A percentile compares a stretch with the other conserved stretches of the same genome.
Evolutionary conservation across 2,888 invertebrate genomes (phyloP).

Genomic region (Theretra japonica): DNA sequence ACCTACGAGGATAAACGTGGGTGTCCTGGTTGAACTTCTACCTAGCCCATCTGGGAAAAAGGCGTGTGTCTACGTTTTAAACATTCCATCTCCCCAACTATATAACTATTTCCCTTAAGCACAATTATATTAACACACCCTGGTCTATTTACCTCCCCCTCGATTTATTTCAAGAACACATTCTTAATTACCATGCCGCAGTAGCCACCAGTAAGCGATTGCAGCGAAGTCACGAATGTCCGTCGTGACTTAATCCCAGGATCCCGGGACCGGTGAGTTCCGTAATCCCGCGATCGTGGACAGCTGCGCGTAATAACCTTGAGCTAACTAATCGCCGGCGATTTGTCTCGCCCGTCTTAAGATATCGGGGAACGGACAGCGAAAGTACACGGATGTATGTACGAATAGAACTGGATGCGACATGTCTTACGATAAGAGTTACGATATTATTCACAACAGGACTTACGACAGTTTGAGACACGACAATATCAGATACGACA

Average conservation of each 20-base stretch:
- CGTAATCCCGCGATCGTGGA: constrained; percentile 26
- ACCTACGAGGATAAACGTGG: too few species aligned
- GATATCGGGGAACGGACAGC: constrained; percentile 10
- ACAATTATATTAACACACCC: too few species aligned
- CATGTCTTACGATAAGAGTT: not conserved
- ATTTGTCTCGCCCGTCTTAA: constrained; percentile 27
- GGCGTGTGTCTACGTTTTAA: too few species aligned
- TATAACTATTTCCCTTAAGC: too few species aligned
- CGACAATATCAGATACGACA: too few species aligned
- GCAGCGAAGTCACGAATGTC: not conserved
- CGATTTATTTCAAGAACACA: not conserved
- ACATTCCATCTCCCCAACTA: too few species aligned
- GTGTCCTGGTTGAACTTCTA: too few species aligned
- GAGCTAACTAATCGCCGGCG: constrained; percentile 17
- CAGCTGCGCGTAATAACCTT: constrained; percentile 29
- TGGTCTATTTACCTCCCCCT: not conserved
- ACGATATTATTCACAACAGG: not conserved
- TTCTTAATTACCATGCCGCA: not conserved
- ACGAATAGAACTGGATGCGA: not conserved
- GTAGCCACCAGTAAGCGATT: not conserved
- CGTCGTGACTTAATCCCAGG: constrained; percentile 5
- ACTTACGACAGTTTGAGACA: not conserved
- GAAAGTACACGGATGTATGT: not conserved
- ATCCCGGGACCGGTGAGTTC: not conserved
- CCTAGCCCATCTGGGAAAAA: too few species aligned